phyloP scores from a whole-genome alignment of 35 echinoderm and acorn worm genomes.

The Strongylocentrotus purpuratus region DNA sequence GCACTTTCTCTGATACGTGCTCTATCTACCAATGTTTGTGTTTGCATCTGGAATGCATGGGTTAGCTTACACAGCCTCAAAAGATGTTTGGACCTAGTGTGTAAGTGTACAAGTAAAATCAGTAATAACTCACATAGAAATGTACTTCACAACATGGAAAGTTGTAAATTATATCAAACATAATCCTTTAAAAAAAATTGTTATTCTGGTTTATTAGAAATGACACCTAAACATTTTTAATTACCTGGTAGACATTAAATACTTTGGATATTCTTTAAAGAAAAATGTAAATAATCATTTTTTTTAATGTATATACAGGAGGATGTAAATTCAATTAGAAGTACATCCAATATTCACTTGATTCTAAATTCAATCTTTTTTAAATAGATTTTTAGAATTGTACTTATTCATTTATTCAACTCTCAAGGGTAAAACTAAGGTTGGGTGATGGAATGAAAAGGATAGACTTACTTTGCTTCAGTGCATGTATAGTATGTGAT shows the following conservation, averaged over 20 bases:
- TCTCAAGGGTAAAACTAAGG: background rate
- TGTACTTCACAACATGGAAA: background rate
- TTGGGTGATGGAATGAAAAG: background rate
- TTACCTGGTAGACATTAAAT: background rate
- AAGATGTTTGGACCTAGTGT: slow-evolving; percentile 87
- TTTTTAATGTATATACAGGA: background rate
- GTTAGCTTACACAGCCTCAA: slow-evolving; percentile 91
- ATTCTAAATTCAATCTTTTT: no score
- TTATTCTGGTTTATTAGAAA: no score
- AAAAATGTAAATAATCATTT: background rate
- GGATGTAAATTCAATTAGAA: background rate
- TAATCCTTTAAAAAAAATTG: no score
- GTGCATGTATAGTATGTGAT: slow-evolving; percentile 89
- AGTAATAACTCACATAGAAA: background rate
- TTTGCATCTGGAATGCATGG: slow-evolving; percentile 98
- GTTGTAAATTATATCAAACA: no score
- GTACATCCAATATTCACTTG: no score
- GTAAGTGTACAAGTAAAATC: background rate
- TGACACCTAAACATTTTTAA: background rate
- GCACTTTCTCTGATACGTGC: slow-evolving; percentile 85
- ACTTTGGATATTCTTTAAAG: background rate
- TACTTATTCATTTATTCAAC: no score
- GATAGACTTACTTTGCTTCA: slow-evolving; percentile 86
- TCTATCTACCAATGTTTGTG: slow-evolving; percentile 78
- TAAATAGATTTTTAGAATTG: no score